These are phyloP conservation scores for Anoncus sp. DNA, from an alignment of 2,888 invertebrate species.

Conservation along the genomic window DNA sequence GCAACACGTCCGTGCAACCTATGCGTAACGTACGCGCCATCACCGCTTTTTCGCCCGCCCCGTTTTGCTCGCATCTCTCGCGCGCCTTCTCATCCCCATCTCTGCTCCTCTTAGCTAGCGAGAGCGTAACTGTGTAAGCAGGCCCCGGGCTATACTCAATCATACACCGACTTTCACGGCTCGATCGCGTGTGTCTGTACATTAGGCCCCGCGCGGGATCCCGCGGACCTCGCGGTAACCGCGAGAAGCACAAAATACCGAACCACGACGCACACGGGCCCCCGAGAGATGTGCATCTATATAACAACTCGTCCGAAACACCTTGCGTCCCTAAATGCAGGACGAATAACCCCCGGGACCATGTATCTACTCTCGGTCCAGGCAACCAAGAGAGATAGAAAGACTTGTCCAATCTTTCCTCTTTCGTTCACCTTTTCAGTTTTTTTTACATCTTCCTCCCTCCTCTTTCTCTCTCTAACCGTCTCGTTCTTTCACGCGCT, in stretches of 20 bases:
- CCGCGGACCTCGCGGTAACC: slow-evolving; percentile 46
- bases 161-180: slow-evolving; percentile 65
- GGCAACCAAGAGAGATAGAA: background rate
- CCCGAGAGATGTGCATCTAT: slow-evolving; percentile 58
- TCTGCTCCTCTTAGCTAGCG: slow-evolving; percentile 55
- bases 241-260: slow-evolving; percentile 24
- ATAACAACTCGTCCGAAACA: slow-evolving; percentile 62
- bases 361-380: slow-evolving; percentile 37
- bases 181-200: slow-evolving; percentile 64
- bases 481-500: slow-evolving; percentile 45
- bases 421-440: slow-evolving; percentile 19
- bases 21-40: slow-evolving; percentile 44
- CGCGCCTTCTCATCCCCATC: slow-evolving; percentile 52
- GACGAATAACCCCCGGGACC: slow-evolving; percentile 54
- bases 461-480: slow-evolving; percentile 30
- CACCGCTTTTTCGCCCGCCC: slow-evolving; percentile 15
- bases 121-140: slow-evolving; percentile 70
- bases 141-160: slow-evolving; percentile 70
- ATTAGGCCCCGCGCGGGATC: slow-evolving; percentile 59
- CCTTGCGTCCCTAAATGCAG: slow-evolving; percentile 69
- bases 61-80: slow-evolving; percentile 37
- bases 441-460: slow-evolving; percentile 33
- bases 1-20: slow-evolving; percentile 16
- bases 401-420: slow-evolving; percentile 44
- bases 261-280: slow-evolving; percentile 8